Evolutionary conservation across 2,797 vertebrate species (phyloP).

Genomic region (Mustela erminea): DNA sequence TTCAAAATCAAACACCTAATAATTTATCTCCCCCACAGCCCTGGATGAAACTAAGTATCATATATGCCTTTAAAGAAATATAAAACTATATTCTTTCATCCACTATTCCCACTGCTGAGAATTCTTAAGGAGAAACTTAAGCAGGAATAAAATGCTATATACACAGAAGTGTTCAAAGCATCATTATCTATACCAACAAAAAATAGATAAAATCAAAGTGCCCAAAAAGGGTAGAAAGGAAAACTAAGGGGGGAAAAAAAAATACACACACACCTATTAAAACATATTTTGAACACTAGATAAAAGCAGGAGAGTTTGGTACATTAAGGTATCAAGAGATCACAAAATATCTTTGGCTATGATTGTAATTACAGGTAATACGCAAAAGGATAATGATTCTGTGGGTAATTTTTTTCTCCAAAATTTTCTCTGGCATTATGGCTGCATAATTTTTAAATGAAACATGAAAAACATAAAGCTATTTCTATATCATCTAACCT

Average conservation of each 20-base stretch:
- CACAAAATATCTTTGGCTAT: slow-evolving; percentile 54
- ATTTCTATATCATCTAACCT: slow-evolving; percentile 53
- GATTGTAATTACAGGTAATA: slow-evolving; percentile 44
- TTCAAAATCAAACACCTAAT: slow-evolving; percentile 33
- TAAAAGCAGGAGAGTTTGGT: slow-evolving; percentile 31
- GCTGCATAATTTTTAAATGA: slow-evolving; percentile 53
- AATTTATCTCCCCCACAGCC: slow-evolving; percentile 11
- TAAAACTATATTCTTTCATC: slow-evolving; percentile 9
- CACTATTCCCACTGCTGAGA: slow-evolving; percentile 26
- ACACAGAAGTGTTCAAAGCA: slow-evolving; percentile 27
- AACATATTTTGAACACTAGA: slow-evolving; percentile 35
- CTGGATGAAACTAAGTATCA: background rate
- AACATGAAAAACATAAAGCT: slow-evolving; percentile 70
- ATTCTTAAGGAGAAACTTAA: slow-evolving; percentile 52
- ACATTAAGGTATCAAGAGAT: slow-evolving; percentile 54
- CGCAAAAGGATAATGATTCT: slow-evolving; percentile 48
- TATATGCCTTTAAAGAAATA: slow-evolving; percentile 12
- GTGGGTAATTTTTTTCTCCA: slow-evolving; percentile 3
- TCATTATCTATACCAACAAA: slow-evolving; percentile 17
- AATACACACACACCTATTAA: background rate
- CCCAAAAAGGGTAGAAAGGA: background rate
- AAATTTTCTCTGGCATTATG: slow-evolving; percentile 47
- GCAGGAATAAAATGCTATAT: slow-evolving; percentile 33
- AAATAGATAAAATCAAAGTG: background rate
- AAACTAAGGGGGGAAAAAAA: background rate